These are phyloP conservation scores for Smittia aterrima DNA, from an alignment of 2,888 invertebrate species.

Conservation along the genomic window DNA sequence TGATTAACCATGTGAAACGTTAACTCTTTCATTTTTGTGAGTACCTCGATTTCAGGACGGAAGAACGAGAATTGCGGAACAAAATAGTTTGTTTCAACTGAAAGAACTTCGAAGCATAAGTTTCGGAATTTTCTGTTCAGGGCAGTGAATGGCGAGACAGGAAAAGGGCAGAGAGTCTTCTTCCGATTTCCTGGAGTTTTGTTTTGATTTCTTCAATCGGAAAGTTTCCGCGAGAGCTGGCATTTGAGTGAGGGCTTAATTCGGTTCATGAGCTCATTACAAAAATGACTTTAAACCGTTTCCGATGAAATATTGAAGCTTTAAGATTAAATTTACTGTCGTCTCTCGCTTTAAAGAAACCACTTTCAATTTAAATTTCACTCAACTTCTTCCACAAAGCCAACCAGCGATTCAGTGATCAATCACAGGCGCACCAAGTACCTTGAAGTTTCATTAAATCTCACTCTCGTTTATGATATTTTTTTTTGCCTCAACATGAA, in stretches of 20 bases:
- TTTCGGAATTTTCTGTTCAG: neutral
- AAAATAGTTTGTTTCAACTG: neutral
- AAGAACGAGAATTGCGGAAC: neutral
- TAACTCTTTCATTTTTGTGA: conserved; percentile 22
- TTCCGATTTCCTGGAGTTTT: neutral
- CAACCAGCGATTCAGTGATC: too few species aligned
- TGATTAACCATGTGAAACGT: conserved; percentile 42
- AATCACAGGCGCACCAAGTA: too few species aligned
- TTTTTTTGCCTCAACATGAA: too few species aligned
- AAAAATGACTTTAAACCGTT: neutral
- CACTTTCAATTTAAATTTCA: too few species aligned
- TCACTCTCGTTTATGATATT: too few species aligned
- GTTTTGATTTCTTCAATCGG: neutral
- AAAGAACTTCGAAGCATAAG: neutral
- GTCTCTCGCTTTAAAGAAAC: neutral
- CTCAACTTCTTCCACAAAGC: too few species aligned
- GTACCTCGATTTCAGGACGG: conserved; percentile 25
- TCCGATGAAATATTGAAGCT: neutral
- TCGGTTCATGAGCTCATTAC: neutral
- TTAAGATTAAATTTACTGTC: neutral
- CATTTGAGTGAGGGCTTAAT: too few species aligned
- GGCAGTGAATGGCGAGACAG: conserved; percentile 7
- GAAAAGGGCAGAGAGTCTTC: neutral
- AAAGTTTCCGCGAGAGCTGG: neutral
- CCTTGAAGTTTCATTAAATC: too few species aligned